Percentiles rank a stretch among this genome's conserved stretches.
Conservation (phyloP, 2,888 invertebrate species). For the Ormyrus nitidulus region DNA sequence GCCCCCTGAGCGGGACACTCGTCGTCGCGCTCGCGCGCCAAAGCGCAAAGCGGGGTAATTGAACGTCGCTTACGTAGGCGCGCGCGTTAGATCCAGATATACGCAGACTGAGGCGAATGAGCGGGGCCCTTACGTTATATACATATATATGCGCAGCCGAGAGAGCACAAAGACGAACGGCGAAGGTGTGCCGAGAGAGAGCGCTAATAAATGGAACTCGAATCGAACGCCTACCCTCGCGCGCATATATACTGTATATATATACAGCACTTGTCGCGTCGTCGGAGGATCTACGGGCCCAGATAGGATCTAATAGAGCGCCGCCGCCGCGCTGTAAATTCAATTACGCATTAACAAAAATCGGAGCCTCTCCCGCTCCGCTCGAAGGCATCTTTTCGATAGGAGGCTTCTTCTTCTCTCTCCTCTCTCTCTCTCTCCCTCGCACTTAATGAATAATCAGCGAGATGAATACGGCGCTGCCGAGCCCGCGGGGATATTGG, state of each 20-base stretch:
- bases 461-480: conserved; percentile 44
- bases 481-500: conserved; percentile 42
- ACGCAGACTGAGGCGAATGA: not conserved
- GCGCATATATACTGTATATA: not conserved
- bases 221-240: conserved; percentile 69
- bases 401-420: conserved; percentile 8
- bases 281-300: conserved; percentile 64
- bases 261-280: conserved; percentile 58
- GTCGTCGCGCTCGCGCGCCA: too few relatives aligned
- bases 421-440: not conserved
- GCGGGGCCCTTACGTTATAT: not conserved
- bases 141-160: not conserved
- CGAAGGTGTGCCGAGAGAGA: conserved; percentile 27
- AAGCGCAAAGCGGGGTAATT: too few relatives aligned
- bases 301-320: conserved; percentile 69
- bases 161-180: conserved; percentile 18
- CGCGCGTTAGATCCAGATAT: not conserved
- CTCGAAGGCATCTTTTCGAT: conserved; percentile 53
- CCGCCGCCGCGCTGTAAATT: conserved; percentile 66
- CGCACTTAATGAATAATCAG: conserved; percentile 57
- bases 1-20: not conserved
- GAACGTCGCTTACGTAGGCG: not conserved
- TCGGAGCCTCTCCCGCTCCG: conserved; percentile 44
- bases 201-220: conserved; percentile 67
- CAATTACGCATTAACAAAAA: conserved; percentile 72